Base-by-base conservation (phyloP, 2,113 vertebrate species). In the Montifringilla adamsi region DNA sequence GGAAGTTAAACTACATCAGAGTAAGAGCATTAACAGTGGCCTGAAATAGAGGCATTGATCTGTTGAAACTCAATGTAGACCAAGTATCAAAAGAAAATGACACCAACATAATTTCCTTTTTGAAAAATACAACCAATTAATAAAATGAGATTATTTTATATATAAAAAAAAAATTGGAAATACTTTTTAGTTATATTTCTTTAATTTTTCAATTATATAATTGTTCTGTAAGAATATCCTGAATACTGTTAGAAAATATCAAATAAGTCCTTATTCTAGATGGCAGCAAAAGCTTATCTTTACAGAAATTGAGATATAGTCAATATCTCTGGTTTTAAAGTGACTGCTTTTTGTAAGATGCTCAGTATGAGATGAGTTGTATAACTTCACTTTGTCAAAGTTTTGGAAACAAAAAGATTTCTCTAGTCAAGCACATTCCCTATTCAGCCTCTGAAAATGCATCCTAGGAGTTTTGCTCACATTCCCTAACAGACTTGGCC, bases 1-100 rank as follows among this genome's bases (percentile, higher is more conserved):
- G 83, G 56, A 88, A 93, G 52, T 91, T 87, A 94, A 96, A 95
- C 72, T 69, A 82, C 81, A 92, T 90, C 79, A 75, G 92, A 92
- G 52, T 39, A 21, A 50, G 64, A 81, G 33, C 76, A 75, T 64
- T 77, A 84, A 86, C 13, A 86, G 35, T 41, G 72, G 22, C 52
- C 68, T 86, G 76, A 88, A 95, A 87, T 14, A 85, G 49, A 92
- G 11, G 6, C 39, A 93, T 27, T 93, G 90, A 91, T 94, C 84
- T 88, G 46, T 14, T 84, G 60, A 84, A 80, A 75, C 15, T n/a
- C n/a, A 74, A 58, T 30, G 20, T 27, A 76, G 47, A 70, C 33
- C 16, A 78, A 88, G 11, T 33, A 78, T 39, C 68, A 94, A 77
- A 83, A 68, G 47, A 74, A 80, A 84, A 74, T 22, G 7, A 55